phyloP scores from a whole-genome alignment of 2,797 vertebrate species.

The Liasis olivaceus region DNA sequence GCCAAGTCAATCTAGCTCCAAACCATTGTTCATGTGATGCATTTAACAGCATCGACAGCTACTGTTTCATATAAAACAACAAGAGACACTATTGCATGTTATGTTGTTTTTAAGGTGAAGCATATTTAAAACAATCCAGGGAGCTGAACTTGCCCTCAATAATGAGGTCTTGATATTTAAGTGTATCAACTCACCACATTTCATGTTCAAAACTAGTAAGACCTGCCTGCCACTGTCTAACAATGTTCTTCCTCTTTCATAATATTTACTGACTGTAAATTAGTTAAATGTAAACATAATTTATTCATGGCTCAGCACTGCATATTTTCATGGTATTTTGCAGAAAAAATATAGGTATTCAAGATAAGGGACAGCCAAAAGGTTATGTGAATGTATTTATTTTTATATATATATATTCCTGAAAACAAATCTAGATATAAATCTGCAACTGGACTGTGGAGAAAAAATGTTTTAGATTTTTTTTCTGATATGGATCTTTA shows the following conservation, averaged over 20 bases:
- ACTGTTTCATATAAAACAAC: not conserved
- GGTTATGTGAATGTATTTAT: conserved; percentile 28
- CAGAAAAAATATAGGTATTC: not conserved
- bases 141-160: not conserved
- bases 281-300: not conserved
- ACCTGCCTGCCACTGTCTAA: not conserved
- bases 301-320: not conserved
- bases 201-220: not conserved
- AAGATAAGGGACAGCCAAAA: not conserved
- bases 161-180: not conserved
- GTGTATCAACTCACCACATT: not conserved
- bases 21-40: not conserved
- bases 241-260: not conserved
- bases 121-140: not conserved
- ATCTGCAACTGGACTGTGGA: conserved; percentile 41
- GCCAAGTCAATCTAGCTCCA: not conserved
- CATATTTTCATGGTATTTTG: not conserved
- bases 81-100: not conserved
- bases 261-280: not conserved
- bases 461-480: conserved; percentile 35
- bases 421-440: conserved; percentile 14
- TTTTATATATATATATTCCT: not conserved
- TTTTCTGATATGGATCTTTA: not conserved
- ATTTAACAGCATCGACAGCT: not conserved
- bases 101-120: not conserved